Conservation (phyloP, 2,888 invertebrate genomes). For the Drosophila infuscata region DNA sequence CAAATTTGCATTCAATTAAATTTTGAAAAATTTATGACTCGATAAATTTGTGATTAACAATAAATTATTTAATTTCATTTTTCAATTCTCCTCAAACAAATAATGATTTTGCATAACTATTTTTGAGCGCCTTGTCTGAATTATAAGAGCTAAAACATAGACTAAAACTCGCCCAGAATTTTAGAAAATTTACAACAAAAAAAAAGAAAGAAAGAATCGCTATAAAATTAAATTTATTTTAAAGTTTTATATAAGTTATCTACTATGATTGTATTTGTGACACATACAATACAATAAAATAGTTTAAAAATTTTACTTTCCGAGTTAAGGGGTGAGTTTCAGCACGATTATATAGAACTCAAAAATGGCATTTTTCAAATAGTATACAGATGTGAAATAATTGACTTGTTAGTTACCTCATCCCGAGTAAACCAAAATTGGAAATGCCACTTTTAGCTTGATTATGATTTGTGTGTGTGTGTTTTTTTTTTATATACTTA, state of each 20-base stretch:
- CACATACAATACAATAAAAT: neutral
- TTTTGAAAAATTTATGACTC: neutral
- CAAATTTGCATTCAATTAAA: neutral
- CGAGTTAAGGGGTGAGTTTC: neutral
- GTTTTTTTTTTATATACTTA: neutral
- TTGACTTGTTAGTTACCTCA: neutral
- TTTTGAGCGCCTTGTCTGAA: neutral
- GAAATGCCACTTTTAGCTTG: neutral
- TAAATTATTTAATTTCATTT: neutral
- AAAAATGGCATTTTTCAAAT: neutral
- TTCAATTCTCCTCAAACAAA: neutral
- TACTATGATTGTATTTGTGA: neutral
- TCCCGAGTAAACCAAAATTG: neutral
- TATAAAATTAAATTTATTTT: neutral
- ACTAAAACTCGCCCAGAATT: rapidly evolving
- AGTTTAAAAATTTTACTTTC: neutral
- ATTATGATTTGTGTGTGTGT: neutral
- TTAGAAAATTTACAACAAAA: neutral
- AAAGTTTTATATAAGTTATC: neutral
- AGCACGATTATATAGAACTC: neutral
- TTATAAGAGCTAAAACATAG: neutral
- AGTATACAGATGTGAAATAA: neutral
- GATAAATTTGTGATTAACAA: neutral
- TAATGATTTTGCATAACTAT: neutral
- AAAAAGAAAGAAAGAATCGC: rapidly evolving